Base-by-base conservation (phyloP, 2,797 vertebrate genomes). In the Luscinia luscinia region DNA sequence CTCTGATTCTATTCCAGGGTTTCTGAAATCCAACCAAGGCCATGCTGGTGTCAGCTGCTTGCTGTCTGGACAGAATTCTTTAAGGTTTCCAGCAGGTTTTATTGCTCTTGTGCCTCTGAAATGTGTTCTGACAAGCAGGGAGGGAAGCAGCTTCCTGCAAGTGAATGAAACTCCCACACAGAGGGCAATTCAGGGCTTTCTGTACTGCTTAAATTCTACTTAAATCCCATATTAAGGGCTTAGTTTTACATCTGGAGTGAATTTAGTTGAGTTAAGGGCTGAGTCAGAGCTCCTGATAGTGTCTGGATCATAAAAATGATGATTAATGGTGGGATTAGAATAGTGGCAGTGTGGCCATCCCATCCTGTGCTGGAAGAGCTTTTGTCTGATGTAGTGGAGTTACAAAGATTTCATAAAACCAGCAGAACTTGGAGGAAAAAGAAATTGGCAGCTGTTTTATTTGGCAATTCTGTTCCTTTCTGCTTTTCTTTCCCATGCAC, bases 191-290 rank as follows among this genome's bases (percentile, higher is more conserved):
- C 78, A 80, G 69, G 62, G 41, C 70, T 64, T 78, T 51, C 61
- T 61, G 54, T 52, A 55, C 48, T 72, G 46, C 38, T 79, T 82
- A 67, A 96, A 88, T 90, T 72, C 86, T 18, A 17, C 89, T 74
- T 80, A 84, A 93, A 92, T 88, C 62, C 57, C 27, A 12, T 57
- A 86, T 92, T 95, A 93, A 94, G 49, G 63, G 55, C 46, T 91
- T 91, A 76, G 78, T 67, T 93, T 87, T 92, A 79, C 79, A 95
- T 67, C 84, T 94, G 90, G 83, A 69, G 63, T 21, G 80, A 95
- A 73, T 90, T 64, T 74, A 32, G 28, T 48, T 28, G 51, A 24
- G 41, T 13, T 72, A 85, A 58, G 26, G 64, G 54, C 80, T 93
- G 79, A 48, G 59, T 86, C 90, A 95, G 62, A 89, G 36, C 79